A percentile compares a stretch with the other conserved stretches of the same genome.
Conservation (phyloP, 1,140 invertebrate species). For the Globodera rostochiensis region DNA sequence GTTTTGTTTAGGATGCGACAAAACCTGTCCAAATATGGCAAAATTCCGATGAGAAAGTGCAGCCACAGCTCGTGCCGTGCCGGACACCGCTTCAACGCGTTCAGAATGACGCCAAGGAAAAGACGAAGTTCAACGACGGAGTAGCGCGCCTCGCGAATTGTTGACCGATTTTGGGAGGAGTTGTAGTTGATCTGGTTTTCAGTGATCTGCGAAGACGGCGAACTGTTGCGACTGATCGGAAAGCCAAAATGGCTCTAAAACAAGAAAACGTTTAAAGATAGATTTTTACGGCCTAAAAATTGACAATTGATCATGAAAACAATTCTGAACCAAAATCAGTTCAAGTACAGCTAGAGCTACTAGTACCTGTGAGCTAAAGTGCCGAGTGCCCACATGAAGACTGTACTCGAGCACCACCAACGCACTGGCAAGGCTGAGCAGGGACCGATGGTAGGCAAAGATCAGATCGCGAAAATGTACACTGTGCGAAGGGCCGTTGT, state of each 20-base stretch:
- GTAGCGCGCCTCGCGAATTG: slow-evolving; percentile 50
- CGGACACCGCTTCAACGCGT: slow-evolving; percentile 73
- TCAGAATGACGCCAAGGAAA: slow-evolving; percentile 80
- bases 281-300: not conserved
- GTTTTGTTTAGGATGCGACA: not conserved
- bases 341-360: not conserved
- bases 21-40: slow-evolving; percentile 59
- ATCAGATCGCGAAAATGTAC: slow-evolving; percentile 63
- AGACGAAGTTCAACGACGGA: slow-evolving; percentile 76
- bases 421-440: slow-evolving; percentile 76
- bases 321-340: not conserved
- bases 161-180: slow-evolving; percentile 58
- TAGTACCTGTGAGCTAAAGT: slow-evolving; percentile 31
- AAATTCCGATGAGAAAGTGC: slow-evolving; percentile 58
- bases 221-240: slow-evolving; percentile 1
- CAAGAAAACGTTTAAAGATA: not conserved
- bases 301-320: not conserved
- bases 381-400: slow-evolving; percentile 61
- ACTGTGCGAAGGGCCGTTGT: slow-evolving; percentile 70
- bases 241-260: not conserved
- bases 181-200: slow-evolving; percentile 59
- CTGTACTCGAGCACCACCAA: slow-evolving; percentile 80
- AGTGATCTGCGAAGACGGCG: slow-evolving; percentile 13
- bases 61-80: slow-evolving; percentile 71
- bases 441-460: slow-evolving; percentile 75